phyloP scores from a whole-genome alignment of 2,113 vertebrate genomes.

The Platichthys flesus region DNA sequence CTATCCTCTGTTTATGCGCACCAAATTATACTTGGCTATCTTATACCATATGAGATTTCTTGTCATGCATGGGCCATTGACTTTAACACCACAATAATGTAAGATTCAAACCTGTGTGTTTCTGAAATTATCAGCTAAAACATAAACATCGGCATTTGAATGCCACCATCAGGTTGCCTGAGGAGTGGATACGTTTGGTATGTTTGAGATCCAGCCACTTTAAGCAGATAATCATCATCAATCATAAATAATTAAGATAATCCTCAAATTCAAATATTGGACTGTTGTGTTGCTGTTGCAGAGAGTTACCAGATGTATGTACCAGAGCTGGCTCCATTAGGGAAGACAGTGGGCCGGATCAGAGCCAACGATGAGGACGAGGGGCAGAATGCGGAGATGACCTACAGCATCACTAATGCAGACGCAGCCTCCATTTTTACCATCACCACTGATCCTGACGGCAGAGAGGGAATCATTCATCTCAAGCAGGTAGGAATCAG shows the following conservation, averaged over 20 bases:
- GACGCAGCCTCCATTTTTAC: slow-evolving; percentile 89
- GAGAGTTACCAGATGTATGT: slow-evolving; percentile 96
- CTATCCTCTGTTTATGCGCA: too few relatives aligned
- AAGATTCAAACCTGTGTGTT: too few relatives aligned
- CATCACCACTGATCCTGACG: slow-evolving; percentile 89
- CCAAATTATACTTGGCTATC: too few relatives aligned
- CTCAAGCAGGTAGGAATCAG: slow-evolving; percentile 87
- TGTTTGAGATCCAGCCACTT: too few relatives aligned
- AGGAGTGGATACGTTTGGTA: too few relatives aligned
- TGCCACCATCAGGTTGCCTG: too few relatives aligned
- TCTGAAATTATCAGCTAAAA: too few relatives aligned
- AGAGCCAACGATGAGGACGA: slow-evolving; percentile 92
- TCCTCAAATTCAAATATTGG: too few relatives aligned
- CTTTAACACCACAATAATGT: too few relatives aligned
- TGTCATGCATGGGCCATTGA: too few relatives aligned
- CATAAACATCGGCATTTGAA: too few relatives aligned
- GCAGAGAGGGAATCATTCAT: slow-evolving; percentile 90
- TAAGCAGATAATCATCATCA: neutral
- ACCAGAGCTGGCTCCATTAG: slow-evolving; percentile 90
- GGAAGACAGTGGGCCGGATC: slow-evolving; percentile 93
- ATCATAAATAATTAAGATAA: neutral
- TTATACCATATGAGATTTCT: too few relatives aligned
- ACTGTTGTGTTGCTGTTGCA: slow-evolving; percentile 59
- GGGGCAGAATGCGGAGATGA: slow-evolving; percentile 91
- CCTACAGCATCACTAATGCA: slow-evolving; percentile 90